Evolutionary conservation across 64 coral and sea anemone species (phyloP).

Genomic region (Stichodactyla mertensii): DNA sequence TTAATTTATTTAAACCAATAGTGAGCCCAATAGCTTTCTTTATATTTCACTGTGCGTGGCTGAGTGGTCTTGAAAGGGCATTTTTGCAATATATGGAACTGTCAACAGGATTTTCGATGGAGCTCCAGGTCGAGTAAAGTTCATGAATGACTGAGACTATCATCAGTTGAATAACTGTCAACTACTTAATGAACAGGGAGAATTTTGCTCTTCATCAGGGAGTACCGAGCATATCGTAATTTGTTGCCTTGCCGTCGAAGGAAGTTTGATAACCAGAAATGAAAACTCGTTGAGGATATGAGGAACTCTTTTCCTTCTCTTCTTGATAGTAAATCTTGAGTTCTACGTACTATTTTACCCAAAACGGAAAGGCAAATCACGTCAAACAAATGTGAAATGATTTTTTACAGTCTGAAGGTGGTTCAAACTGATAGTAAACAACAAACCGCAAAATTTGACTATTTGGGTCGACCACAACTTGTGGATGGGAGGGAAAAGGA

Average conservation of each 20-base stretch:
- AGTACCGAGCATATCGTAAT: conserved; percentile 1
- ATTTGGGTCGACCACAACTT: conserved; percentile 21
- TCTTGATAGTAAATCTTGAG: not conserved
- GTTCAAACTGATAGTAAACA: not conserved
- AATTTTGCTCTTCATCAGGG: conserved; percentile 49
- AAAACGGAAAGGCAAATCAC: too few species aligned
- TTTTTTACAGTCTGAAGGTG: conserved; percentile 4
- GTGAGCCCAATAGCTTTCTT: not conserved
- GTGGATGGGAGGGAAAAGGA: conserved; percentile 4
- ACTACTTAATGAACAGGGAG: conserved; percentile 46
- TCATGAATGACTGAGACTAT: conserved; percentile 31
- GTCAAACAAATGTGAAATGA: conserved; percentile 21
- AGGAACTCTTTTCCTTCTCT: not conserved
- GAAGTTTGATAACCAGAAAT: not conserved
- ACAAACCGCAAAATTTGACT: not conserved
- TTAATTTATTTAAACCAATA: not conserved
- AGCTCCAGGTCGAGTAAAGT: conserved; percentile 13
- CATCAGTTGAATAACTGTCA: conserved; percentile 20
- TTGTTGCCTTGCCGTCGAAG: not conserved
- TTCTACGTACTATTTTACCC: too few species aligned
- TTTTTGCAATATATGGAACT: not conserved
- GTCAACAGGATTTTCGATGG: conserved; percentile 5
- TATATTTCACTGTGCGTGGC: not conserved
- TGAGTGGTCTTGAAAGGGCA: conserved; percentile 1
- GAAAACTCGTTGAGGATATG: not conserved